Evolutionary conservation across 1,140 invertebrate genomes (phyloP).

Genomic region (Temnothorax curvispinosus): DNA sequence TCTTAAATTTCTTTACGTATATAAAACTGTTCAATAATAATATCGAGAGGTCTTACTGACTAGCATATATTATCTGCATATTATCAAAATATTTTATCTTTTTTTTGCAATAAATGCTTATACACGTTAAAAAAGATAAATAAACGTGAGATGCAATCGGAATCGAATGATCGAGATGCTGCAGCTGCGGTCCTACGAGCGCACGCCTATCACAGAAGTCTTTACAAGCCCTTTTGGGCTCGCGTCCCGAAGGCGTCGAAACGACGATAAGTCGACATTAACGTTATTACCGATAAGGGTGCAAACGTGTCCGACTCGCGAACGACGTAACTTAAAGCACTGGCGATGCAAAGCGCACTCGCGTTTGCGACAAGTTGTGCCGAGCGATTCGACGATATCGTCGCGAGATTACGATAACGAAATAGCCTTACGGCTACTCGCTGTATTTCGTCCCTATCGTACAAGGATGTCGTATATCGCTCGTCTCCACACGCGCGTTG

Average conservation of each 20-base stretch:
- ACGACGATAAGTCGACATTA: conserved; percentile 44
- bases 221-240: conserved; percentile 35
- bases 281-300: conserved; percentile 58
- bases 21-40: neutral
- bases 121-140: neutral
- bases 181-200: conserved; percentile 9
- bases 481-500: neutral
- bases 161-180: conserved; percentile 7
- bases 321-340: conserved; percentile 25
- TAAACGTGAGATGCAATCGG: neutral
- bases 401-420: conserved; percentile 53
- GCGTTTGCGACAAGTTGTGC: conserved; percentile 34
- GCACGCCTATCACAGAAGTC: conserved; percentile 13
- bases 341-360: neutral
- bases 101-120: neutral
- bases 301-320: conserved; percentile 38
- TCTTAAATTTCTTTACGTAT: neutral
- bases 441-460: neutral
- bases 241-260: conserved; percentile 25
- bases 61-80: neutral
- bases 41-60: neutral
- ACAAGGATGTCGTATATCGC: conserved; percentile 8
- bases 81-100: neutral
- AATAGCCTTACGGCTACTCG: conserved; percentile 37
- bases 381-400: conserved; percentile 39